A percentile compares a stretch with the other conserved stretches of the same genome.
Evolutionary conservation across 35 echinoderm and acorn worm genomes (phyloP).

Genomic region (Diadema setosum): DNA sequence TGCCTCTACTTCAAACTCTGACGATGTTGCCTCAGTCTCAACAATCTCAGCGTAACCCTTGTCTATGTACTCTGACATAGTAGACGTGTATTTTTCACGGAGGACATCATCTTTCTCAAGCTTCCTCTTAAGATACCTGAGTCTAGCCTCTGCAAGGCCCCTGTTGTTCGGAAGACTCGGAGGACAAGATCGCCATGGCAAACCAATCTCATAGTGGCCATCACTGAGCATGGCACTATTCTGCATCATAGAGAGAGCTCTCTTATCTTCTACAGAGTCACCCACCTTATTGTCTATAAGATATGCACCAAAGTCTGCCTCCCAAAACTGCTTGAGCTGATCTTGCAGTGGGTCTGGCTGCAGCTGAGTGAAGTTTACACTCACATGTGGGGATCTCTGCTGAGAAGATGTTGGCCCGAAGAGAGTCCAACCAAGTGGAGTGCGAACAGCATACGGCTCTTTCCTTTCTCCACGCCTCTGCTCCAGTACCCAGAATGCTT

Average conservation of each 20-base stretch:
- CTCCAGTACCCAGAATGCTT: not conserved
- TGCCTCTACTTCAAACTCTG: no score
- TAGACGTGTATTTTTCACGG: not conserved
- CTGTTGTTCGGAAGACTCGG: constrained; percentile 32
- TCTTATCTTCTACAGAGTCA: not conserved
- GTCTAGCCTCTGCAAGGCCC: not conserved
- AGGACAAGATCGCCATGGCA: not conserved
- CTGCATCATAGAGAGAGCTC: not conserved
- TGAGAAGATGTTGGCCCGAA: not conserved
- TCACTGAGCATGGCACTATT: not conserved
- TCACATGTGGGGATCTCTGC: not conserved
- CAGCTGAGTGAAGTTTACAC: not conserved
- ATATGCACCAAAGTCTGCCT: constrained; percentile 4
- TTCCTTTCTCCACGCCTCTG: not conserved
- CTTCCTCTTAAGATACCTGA: not conserved
- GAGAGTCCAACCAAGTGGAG: constrained; percentile 32
- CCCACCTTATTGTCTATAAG: not conserved
- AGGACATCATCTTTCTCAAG: not conserved
- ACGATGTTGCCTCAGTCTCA: no score
- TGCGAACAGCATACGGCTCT: constrained; percentile 23
- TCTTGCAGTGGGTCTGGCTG: not conserved
- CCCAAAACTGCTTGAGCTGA: constrained; percentile 21
- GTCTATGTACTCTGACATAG: not conserved
- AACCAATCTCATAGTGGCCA: constrained; percentile 25
- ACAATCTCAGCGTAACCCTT: constrained; percentile 23